phyloP scores from a whole-genome alignment of 1,140 invertebrate genomes.

The Drosophila kikkawai region DNA sequence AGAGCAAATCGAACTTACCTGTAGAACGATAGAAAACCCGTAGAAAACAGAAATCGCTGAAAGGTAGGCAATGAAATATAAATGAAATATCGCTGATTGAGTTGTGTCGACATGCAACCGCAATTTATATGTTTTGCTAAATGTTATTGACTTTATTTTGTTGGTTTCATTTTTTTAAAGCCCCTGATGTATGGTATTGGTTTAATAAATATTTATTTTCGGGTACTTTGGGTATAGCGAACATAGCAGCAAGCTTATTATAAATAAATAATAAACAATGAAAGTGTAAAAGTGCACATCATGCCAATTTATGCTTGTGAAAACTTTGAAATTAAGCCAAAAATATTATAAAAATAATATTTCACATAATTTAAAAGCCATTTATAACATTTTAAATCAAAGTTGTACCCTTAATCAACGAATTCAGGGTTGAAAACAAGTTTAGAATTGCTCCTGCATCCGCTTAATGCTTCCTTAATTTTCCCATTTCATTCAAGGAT shows the following conservation, averaged over 20 bases:
- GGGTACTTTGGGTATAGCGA: not conserved
- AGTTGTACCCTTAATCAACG: not conserved
- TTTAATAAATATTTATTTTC: not conserved
- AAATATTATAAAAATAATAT: not conserved
- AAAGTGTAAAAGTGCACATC: too few relatives aligned
- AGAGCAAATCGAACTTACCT: slow-evolving; percentile 58
- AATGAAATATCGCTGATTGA: slow-evolving; percentile 21
- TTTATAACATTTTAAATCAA: not conserved
- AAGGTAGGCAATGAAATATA: slow-evolving; percentile 40
- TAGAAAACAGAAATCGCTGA: slow-evolving; percentile 17
- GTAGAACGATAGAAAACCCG: not conserved
- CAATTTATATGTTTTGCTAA: not conserved
- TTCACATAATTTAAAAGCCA: not conserved
- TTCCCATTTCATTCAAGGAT: slow-evolving; percentile 21
- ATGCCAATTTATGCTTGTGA: not conserved
- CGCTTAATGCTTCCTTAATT: slow-evolving; percentile 20
- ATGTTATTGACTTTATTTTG: not conserved
- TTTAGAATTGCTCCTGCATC: not conserved
- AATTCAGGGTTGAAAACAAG: not conserved
- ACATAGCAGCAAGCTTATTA: too few relatives aligned
- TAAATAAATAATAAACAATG: not conserved
- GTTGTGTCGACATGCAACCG: slow-evolving; percentile 1
- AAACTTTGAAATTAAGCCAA: not conserved
- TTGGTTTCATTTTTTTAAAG: not conserved
- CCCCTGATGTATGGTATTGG: not conserved